phyloP scores from a whole-genome alignment of 2,113 vertebrate genomes.

The Anoura caudifer region DNA sequence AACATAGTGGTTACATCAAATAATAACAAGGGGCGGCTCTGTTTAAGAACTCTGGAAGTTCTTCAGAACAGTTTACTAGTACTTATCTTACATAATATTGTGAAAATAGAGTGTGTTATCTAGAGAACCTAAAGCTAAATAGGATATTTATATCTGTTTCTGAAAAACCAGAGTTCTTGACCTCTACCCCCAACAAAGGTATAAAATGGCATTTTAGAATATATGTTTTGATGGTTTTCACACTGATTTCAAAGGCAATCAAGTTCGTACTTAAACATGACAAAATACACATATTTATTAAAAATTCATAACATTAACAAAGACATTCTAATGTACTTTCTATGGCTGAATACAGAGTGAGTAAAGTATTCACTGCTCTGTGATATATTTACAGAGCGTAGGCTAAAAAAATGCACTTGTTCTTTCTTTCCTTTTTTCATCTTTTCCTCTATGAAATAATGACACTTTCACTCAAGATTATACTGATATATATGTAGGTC shows the following conservation, averaged over 20 bases:
- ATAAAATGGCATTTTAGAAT: neutral
- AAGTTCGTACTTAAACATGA: neutral
- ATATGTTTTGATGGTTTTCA: neutral
- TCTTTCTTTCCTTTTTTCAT: neutral
- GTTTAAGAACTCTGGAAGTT: neutral
- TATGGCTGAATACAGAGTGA: neutral
- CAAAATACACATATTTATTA: neutral
- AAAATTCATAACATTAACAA: neutral
- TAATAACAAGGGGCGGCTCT: neutral
- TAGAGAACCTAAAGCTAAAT: neutral
- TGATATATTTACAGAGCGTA: neutral
- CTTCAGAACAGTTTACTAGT: neutral
- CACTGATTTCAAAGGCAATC: neutral
- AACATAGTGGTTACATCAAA: neutral
- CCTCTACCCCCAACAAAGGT: neutral
- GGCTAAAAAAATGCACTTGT: neutral
- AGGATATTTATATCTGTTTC: neutral
- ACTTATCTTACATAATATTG: neutral
- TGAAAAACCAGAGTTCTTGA: neutral
- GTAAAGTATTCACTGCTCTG: neutral
- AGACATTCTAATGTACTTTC: neutral
- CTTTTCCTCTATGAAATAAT: neutral
- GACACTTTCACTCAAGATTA: neutral
- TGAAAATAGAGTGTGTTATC: neutral
- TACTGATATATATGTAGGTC: neutral